These are phyloP conservation scores for Pagrus major DNA, from an alignment of 2,113 vertebrate genomes.

Conservation along the genomic window DNA sequence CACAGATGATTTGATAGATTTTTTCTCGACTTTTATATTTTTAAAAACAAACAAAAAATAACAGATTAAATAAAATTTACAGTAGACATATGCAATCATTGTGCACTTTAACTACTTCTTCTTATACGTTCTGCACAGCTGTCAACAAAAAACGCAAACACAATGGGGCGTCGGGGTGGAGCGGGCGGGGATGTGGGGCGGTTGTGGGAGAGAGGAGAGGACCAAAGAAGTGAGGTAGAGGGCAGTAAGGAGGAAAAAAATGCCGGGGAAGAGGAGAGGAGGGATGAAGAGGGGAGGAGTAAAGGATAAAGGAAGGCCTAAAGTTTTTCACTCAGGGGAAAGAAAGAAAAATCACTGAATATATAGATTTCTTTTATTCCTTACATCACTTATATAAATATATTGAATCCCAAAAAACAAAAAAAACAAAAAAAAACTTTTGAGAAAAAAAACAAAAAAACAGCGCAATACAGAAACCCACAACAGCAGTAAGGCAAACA, in stretches of 20 bases:
- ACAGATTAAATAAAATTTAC: slow-evolving; percentile 91
- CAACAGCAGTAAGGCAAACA: slow-evolving; percentile 88
- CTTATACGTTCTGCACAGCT: slow-evolving; percentile 87
- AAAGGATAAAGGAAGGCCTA: slow-evolving; percentile 73
- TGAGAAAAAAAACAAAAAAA: slow-evolving; percentile 72
- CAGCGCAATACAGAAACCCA: slow-evolving; percentile 86
- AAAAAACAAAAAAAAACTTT: slow-evolving; percentile 60
- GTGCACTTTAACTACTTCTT: slow-evolving; percentile 89
- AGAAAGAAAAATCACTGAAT: slow-evolving; percentile 85
- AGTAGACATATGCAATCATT: slow-evolving; percentile 90
- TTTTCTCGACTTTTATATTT: slow-evolving; percentile 88
- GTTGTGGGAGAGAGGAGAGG: slow-evolving; percentile 64
- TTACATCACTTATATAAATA: slow-evolving; percentile 91
- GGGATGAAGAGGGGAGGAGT: slow-evolving; percentile 60
- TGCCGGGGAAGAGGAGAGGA: slow-evolving; percentile 46
- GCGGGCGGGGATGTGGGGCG: slow-evolving; percentile 1
- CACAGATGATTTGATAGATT: slow-evolving; percentile 68
- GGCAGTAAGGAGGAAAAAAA: slow-evolving; percentile 66
- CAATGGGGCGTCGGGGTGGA: slow-evolving; percentile 64
- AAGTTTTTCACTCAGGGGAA: slow-evolving; percentile 80
- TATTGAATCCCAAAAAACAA: slow-evolving; percentile 82
- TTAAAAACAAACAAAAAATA: slow-evolving; percentile 90
- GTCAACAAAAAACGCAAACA: slow-evolving; percentile 85
- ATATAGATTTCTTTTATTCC: slow-evolving; percentile 89
- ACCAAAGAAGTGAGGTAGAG: slow-evolving; percentile 85